Percentiles rank a stretch among this genome's conserved stretches.
phyloP scores from a whole-genome alignment of 2,888 invertebrate species.

The Electrophaes corylata region DNA sequence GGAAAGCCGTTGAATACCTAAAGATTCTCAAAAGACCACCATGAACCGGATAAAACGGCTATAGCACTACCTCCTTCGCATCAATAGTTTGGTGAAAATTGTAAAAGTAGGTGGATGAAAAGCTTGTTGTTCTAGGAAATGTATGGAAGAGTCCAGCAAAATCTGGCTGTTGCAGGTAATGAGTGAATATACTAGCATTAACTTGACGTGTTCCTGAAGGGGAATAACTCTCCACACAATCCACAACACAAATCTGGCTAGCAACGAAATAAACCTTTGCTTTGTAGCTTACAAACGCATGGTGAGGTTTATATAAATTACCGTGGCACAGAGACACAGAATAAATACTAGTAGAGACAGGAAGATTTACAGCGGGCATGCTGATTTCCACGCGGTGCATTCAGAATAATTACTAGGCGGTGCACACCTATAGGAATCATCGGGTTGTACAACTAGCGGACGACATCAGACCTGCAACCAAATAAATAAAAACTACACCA shows the following conservation, averaged over 20 bases:
- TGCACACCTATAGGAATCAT: constrained; percentile 30
- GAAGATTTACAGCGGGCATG: constrained; percentile 59
- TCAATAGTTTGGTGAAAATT: no score
- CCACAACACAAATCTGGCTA: constrained; percentile 25
- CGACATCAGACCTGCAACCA: not conserved
- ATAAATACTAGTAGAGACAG: constrained; percentile 40
- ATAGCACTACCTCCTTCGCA: no score
- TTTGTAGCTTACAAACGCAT: constrained; percentile 32
- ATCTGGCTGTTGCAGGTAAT: not conserved
- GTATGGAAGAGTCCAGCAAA: no score
- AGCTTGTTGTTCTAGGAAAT: no score
- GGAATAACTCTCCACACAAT: constrained; percentile 22
- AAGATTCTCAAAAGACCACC: no score
- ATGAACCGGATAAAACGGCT: no score
- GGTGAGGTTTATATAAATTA: constrained; percentile 42
- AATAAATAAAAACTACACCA: not conserved
- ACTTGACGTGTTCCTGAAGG: not conserved
- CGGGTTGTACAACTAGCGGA: constrained; percentile 11
- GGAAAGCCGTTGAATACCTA: no score
- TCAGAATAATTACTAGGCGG: constrained; percentile 65
- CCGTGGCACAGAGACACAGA: constrained; percentile 45
- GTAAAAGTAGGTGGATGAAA: no score
- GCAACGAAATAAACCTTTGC: constrained; percentile 16
- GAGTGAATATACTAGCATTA: not conserved
- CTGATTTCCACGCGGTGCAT: constrained; percentile 57